phyloP scores from a whole-genome alignment of 2,888 invertebrate species.

The Apotomis capreana region DNA sequence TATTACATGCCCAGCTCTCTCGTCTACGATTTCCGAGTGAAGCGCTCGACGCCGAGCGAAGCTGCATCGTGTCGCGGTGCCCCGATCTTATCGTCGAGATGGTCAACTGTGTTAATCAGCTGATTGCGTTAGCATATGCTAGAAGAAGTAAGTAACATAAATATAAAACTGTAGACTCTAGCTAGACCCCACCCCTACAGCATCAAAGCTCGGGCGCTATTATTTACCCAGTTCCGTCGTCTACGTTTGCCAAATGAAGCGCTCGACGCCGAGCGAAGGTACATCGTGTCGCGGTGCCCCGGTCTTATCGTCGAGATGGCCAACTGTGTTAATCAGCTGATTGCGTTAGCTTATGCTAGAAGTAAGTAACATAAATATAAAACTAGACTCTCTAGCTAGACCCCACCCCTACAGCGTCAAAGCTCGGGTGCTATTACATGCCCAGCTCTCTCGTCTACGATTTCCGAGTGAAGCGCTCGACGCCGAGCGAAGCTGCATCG shows the following conservation, averaged over 20 bases:
- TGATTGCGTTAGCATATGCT: slow-evolving; percentile 95
- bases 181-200: slow-evolving; percentile 93
- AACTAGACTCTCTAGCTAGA: no score
- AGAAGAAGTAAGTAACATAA: slow-evolving; percentile 87
- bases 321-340: slow-evolving; percentile 96
- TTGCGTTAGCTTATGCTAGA: slow-evolving; percentile 95
- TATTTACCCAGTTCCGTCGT: slow-evolving; percentile 97
- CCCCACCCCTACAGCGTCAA: no score
- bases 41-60: slow-evolving; percentile 92
- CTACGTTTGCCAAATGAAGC: slow-evolving; percentile 90
- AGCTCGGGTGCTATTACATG: no score
- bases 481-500: no score
- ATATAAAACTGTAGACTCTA: slow-evolving; percentile 96
- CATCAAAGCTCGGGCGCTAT: slow-evolving; percentile 94
- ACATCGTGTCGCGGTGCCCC: slow-evolving; percentile 94
- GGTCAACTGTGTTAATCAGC: slow-evolving; percentile 97
- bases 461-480: no score
- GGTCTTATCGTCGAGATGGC: slow-evolving; percentile 99
- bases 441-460: no score
- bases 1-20: slow-evolving; percentile 98
- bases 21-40: slow-evolving; percentile 90
- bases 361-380: slow-evolving; percentile 79
- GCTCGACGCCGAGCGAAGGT: slow-evolving; percentile 92
- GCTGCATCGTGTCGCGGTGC: slow-evolving; percentile 93
- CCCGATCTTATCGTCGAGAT: slow-evolving; percentile 98